A percentile compares a stretch with the other conserved stretches of the same genome.
phyloP scores from a whole-genome alignment of 2,797 vertebrate species.

The Anguilla megastoma region DNA sequence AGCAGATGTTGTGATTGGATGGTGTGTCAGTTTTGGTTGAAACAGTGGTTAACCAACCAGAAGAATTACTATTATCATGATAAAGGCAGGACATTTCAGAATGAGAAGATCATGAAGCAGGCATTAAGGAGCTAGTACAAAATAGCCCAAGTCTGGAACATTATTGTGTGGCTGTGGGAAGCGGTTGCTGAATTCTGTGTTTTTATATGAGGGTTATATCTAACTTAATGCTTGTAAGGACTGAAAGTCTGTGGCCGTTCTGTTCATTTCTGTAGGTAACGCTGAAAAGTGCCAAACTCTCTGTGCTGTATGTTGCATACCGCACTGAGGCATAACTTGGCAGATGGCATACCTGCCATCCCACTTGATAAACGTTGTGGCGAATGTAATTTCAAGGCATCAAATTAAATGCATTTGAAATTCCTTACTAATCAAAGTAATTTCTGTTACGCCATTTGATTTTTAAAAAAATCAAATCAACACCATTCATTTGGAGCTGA shows the following conservation, averaged over 20 bases:
- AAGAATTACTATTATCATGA: neutral
- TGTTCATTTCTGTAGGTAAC: neutral
- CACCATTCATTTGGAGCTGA: neutral
- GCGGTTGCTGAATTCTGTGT: neutral
- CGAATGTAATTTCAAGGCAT: neutral
- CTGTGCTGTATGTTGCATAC: neutral
- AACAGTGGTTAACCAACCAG: neutral
- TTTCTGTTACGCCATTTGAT: neutral
- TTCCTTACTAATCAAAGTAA: neutral
- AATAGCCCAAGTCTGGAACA: neutral
- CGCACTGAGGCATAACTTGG: neutral
- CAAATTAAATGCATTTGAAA: neutral
- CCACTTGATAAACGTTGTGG: neutral
- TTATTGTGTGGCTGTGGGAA: neutral
- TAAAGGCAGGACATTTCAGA: neutral
- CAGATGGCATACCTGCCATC: neutral
- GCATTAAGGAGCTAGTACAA: neutral
- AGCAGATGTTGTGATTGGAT: neutral
- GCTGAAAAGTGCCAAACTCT: neutral
- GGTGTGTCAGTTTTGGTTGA: neutral
- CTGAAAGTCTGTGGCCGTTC: neutral
- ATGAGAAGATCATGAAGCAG: neutral
- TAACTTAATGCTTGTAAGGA: no score
- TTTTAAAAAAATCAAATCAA: neutral
- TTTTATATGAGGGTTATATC: no score